These are phyloP conservation scores for Hemistola chrysoprasaria DNA, from an alignment of 2,888 invertebrate species.

Conservation along the genomic window DNA sequence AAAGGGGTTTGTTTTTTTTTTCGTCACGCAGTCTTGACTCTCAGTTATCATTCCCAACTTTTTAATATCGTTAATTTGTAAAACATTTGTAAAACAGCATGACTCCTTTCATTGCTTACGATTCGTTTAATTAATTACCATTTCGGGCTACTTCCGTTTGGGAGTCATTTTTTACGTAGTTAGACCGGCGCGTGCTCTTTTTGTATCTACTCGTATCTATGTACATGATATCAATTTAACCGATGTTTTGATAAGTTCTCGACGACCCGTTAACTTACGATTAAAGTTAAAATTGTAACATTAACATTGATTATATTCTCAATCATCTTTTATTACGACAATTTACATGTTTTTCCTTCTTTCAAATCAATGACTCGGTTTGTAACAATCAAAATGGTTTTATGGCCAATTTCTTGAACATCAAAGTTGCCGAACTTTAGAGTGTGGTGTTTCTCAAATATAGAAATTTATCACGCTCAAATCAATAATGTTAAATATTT, in stretches of 20 bases:
- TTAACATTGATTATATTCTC: constrained; percentile 10
- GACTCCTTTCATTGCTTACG: constrained; percentile 81
- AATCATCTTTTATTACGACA: constrained; percentile 13
- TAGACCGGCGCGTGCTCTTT: constrained; percentile 49
- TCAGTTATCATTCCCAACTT: constrained; percentile 71
- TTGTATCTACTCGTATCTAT: constrained; percentile 13
- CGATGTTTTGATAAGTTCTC: constrained; percentile 4
- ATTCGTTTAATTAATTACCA: constrained; percentile 80
- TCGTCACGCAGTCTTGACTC: constrained; percentile 59
- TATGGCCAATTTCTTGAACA: constrained; percentile 20
- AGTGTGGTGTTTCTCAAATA: constrained; percentile 28
- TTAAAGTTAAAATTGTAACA: constrained; percentile 6
- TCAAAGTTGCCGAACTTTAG: constrained; percentile 22
- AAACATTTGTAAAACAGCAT: constrained; percentile 82
- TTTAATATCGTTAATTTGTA: constrained; percentile 82
- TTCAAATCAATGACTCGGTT: constrained; percentile 21
- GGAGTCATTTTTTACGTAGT: constrained; percentile 66
- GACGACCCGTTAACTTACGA: constrained; percentile 5
- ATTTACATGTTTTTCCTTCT: constrained; percentile 17
- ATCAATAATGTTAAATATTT: constrained; percentile 56
- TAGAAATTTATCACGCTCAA: constrained; percentile 45
- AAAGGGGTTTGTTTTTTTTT: constrained; percentile 35
- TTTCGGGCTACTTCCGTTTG: constrained; percentile 76
- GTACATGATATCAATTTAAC: constrained; percentile 13
- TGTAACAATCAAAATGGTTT: constrained; percentile 22